Conservation (phyloP, 2,888 invertebrate species). For the Mimas tiliae region DNA sequence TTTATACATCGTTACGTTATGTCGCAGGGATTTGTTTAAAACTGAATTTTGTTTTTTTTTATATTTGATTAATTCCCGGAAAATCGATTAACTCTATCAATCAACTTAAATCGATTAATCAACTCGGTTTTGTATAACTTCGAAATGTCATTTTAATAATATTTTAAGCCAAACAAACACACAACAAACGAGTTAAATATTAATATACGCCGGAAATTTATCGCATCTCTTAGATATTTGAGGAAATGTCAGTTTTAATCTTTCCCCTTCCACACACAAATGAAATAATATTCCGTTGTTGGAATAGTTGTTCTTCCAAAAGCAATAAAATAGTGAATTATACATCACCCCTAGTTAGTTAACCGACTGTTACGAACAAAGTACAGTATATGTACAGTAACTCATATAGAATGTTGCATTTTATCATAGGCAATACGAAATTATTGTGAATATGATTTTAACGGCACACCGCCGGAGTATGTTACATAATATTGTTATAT, state of each 20-base stretch:
- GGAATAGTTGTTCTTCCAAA: not conserved
- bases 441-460: slow-evolving; percentile 27
- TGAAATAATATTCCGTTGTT: not conserved
- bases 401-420: slow-evolving; percentile 2
- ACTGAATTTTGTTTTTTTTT: no score
- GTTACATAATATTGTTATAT: not conserved
- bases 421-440: slow-evolving; percentile 23
- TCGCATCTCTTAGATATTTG: no score
- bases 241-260: no score
- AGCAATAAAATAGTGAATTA: slow-evolving; percentile 13
- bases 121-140: no score
- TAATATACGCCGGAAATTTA: no score
- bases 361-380: slow-evolving; percentile 11
- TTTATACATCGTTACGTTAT: not conserved
- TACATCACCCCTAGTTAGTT: not conserved
- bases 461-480: not conserved
- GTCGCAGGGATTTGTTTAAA: not conserved
- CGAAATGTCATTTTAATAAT: no score
- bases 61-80: no score
- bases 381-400: slow-evolving; percentile 18
- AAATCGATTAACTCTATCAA: no score
- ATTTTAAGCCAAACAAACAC: no score
- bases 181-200: no score
- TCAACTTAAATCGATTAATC: no score
- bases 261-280: not conserved